These are phyloP conservation scores for Temnothorax curvispinosus DNA, from an alignment of 1,140 invertebrate species.

Conservation along the genomic window DNA sequence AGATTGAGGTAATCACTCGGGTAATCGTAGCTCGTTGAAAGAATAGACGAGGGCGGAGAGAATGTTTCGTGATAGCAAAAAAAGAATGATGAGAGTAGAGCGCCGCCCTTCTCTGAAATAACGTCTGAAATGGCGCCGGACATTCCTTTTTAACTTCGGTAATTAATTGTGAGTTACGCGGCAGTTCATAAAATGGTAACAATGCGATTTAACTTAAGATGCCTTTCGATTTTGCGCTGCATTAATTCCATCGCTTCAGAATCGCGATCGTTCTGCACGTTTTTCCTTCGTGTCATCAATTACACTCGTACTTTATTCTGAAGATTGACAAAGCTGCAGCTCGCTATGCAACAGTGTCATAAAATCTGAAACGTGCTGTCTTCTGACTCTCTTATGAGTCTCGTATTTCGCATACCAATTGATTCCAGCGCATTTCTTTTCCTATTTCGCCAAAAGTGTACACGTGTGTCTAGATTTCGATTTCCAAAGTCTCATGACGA, in stretches of 20 bases:
- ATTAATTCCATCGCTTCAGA: conserved; percentile 30
- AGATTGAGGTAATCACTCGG: conserved; percentile 30
- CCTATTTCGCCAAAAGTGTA: neutral
- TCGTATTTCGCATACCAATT: neutral
- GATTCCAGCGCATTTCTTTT: neutral
- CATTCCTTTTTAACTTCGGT: conserved; percentile 43
- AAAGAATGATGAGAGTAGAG: conserved; percentile 5
- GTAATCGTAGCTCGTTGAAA: conserved; percentile 1
- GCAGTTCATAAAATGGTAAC: conserved; percentile 31
- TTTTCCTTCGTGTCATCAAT: neutral
- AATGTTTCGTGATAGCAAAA: neutral
- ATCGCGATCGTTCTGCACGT: neutral
- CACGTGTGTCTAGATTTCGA: conserved; percentile 1
- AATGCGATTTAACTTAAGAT: conserved; percentile 26
- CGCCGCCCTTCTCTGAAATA: neutral
- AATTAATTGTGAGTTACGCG: conserved; percentile 46
- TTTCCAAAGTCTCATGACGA: neutral
- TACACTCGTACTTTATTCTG: neutral
- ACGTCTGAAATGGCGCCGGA: conserved; percentile 3
- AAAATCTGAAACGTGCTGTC: neutral
- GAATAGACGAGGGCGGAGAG: conserved; percentile 2
- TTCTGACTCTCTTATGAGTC: neutral
- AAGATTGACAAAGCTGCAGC: neutral
- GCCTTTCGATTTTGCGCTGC: conserved; percentile 18
- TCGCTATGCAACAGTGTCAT: neutral